Percentiles rank a stretch among this genome's conserved stretches.
Conservation (phyloP, 1,140 invertebrate genomes). For the Trinorchestia longiramus region DNA sequence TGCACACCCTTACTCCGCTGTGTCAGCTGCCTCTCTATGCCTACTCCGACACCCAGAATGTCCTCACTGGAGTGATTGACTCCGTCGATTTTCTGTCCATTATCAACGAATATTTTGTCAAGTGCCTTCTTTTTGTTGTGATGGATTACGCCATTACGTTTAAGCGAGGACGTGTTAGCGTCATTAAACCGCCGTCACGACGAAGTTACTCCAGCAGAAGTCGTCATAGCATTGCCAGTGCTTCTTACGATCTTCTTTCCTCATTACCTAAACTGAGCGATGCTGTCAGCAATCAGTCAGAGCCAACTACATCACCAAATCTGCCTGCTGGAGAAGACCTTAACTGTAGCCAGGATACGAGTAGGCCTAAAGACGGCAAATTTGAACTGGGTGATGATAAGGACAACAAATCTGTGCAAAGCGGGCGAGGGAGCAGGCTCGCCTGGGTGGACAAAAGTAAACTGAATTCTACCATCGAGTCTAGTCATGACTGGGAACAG, state of each 20-base stretch:
- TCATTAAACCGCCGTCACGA: not conserved
- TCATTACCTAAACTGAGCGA: constrained; percentile 59
- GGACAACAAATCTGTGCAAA: constrained; percentile 57
- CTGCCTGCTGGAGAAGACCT: not conserved
- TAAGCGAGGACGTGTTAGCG: constrained; percentile 57
- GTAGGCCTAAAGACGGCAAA: not conserved
- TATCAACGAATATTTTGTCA: constrained; percentile 70
- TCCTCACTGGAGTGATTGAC: constrained; percentile 73
- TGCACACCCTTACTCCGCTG: constrained; percentile 67
- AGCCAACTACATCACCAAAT: not conserved
- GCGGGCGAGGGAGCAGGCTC: constrained; percentile 61
- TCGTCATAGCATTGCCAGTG: constrained; percentile 27
- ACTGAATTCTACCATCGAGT: not conserved
- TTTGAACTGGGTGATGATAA: not conserved
- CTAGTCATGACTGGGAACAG: constrained; percentile 24
- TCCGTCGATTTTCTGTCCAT: constrained; percentile 70
- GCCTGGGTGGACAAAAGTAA: constrained; percentile 62
- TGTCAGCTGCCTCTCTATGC: constrained; percentile 60
- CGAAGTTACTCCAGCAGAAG: constrained; percentile 4
- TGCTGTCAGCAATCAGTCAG: constrained; percentile 49
- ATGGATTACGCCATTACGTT: constrained; percentile 69
- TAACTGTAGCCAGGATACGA: not conserved
- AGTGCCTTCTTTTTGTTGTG: constrained; percentile 71
- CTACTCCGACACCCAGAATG: constrained; percentile 73
- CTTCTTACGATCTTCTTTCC: constrained; percentile 55